Evolutionary conservation across 2,113 vertebrate genomes (phyloP).

Genomic region (Lepus timidus): DNA sequence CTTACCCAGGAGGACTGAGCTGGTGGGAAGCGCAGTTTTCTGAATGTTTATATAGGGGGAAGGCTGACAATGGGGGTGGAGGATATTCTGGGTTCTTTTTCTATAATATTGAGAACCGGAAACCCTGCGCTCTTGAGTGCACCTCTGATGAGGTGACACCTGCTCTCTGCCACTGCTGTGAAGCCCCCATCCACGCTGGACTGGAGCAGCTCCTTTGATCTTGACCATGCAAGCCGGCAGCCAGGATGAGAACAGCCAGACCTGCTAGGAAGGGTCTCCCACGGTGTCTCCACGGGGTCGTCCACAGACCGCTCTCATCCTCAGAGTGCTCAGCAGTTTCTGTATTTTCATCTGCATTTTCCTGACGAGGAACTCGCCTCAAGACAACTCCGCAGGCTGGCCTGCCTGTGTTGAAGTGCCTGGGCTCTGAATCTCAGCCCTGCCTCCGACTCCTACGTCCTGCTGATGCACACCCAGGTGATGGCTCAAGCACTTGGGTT

Average conservation of each 20-base stretch:
- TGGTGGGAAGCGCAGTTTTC: background rate
- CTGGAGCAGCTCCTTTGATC: background rate
- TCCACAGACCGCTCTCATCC: background rate
- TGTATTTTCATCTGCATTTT: background rate
- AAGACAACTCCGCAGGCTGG: no score
- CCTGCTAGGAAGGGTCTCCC: background rate
- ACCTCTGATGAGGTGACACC: no score
- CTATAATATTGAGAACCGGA: background rate
- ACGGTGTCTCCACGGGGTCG: rapidly evolving
- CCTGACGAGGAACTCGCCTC: background rate
- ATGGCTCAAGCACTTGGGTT: no score
- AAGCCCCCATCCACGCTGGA: background rate
- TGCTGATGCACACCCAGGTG: no score
- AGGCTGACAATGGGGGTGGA: rapidly evolving
- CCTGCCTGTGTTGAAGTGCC: no score
- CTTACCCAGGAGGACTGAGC: rapidly evolving
- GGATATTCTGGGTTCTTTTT: background rate
- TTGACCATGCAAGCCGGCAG: background rate
- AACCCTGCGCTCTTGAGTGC: background rate
- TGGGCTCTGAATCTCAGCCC: no score
- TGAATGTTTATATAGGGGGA: background rate
- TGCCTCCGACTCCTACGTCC: no score
- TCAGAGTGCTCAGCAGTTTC: background rate
- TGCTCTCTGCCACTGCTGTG: background rate
- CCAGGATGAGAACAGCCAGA: background rate